A percentile compares a stretch with the other conserved stretches of the same genome.
phyloP scores from a whole-genome alignment of 2,797 vertebrate genomes.

The Galago senegalensis region DNA sequence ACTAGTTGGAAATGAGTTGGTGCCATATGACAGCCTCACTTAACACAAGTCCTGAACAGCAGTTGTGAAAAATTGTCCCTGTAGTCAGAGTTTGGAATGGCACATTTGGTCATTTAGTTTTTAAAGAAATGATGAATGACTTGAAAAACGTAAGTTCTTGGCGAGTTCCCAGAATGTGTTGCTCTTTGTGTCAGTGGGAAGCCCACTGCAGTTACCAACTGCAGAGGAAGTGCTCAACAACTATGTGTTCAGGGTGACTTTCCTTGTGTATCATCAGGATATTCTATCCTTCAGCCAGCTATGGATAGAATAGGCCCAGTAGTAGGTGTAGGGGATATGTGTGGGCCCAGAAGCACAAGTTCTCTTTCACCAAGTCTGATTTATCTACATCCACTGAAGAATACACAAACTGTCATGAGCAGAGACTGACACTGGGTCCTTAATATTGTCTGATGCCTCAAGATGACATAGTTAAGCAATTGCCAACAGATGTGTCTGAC shows the following conservation, averaged over 20 bases:
- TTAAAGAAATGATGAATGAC: background rate
- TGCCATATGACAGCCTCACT: background rate
- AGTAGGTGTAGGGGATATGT: too few relatives aligned
- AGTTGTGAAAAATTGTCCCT: background rate
- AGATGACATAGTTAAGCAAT: background rate
- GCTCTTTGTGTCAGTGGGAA: background rate
- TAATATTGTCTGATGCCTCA: background rate
- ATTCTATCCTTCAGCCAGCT: background rate
- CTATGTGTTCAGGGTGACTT: background rate
- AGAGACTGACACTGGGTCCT: background rate
- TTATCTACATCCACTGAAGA: background rate
- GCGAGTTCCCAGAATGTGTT: background rate
- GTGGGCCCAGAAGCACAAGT: background rate
- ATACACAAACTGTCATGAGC: background rate
- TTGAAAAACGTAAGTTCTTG: background rate
- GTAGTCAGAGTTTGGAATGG: background rate
- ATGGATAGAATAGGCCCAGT: background rate
- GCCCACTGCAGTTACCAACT: background rate
- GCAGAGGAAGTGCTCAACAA: background rate
- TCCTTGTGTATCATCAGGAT: background rate
- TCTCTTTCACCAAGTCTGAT: background rate
- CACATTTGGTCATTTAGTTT: background rate
- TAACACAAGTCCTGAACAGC: background rate
- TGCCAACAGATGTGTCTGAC: background rate
- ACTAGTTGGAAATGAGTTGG: background rate